These are phyloP conservation scores for Ciconia nigra DNA, from an alignment of 2,797 vertebrate genomes.

Conservation along the genomic window DNA sequence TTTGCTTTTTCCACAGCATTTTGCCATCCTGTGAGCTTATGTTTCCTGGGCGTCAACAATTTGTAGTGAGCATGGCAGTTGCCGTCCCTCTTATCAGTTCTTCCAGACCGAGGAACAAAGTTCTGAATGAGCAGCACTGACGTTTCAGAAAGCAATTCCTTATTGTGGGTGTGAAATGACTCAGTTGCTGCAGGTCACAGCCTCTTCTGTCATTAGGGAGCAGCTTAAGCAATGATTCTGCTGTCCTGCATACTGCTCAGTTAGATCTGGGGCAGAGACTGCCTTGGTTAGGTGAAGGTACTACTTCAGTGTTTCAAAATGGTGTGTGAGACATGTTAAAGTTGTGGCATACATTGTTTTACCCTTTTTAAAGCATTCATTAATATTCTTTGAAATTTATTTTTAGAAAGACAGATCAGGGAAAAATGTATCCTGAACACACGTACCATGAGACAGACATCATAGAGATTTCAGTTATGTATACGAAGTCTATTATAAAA, in stretches of 20 bases:
- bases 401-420: background rate
- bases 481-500: background rate
- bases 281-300: background rate
- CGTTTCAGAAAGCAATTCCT: conserved; percentile 58
- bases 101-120: conserved; percentile 47
- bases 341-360: background rate
- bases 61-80: background rate
- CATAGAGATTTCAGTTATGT: background rate
- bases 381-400: background rate
- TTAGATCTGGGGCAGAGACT: background rate
- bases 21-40: background rate
- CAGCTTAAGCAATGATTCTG: conserved; percentile 4
- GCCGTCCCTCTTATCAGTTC: conserved; percentile 45
- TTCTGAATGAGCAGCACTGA: conserved; percentile 26
- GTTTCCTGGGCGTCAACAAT: background rate
- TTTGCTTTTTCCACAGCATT: background rate
- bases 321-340: background rate
- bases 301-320: background rate
- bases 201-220: background rate
- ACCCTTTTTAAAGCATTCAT: background rate
- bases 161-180: conserved; percentile 38
- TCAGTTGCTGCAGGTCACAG: conserved; percentile 29
- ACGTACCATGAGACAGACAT: background rate
- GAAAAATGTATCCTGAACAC: background rate
- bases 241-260: background rate